A percentile compares a stretch with the other conserved stretches of the same genome.
These are phyloP conservation scores for Botrylloides violaceus DNA, from an alignment of 23 tunicate genomes.

Conservation along the genomic window DNA sequence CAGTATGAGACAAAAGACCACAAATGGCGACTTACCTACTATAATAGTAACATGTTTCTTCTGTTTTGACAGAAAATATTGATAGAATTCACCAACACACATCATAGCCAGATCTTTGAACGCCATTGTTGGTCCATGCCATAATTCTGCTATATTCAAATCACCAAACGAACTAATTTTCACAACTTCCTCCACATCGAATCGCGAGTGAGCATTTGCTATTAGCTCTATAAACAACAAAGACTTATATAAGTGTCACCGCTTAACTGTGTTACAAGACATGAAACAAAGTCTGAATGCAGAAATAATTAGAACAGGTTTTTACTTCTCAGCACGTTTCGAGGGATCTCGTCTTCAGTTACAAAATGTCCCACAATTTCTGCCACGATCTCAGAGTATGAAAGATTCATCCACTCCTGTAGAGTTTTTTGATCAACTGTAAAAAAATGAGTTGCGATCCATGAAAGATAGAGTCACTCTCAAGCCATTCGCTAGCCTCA, in stretches of 20 bases:
- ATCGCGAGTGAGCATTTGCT: slow-evolving; percentile 39
- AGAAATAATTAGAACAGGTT: not conserved
- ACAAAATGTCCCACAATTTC: slow-evolving; percentile 34
- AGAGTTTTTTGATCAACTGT: slow-evolving; percentile 33
- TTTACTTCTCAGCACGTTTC: slow-evolving; percentile 33
- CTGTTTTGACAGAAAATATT: slow-evolving; percentile 55
- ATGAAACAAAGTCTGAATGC: not conserved
- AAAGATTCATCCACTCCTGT: slow-evolving; percentile 45
- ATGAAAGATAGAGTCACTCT: not conserved
- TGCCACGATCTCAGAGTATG: slow-evolving; percentile 55
- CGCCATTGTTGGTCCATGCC: slow-evolving; percentile 80
- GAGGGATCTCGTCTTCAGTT: slow-evolving; percentile 37
- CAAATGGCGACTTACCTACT: slow-evolving; percentile 37
- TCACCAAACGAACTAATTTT: slow-evolving; percentile 22
- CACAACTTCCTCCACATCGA: slow-evolving; percentile 53
- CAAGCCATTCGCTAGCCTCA: not conserved
- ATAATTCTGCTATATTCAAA: slow-evolving; percentile 52
- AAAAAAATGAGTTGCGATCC: not conserved
- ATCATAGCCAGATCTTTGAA: slow-evolving; percentile 86
- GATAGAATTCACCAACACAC: slow-evolving; percentile 31
- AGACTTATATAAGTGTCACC: too few relatives aligned
- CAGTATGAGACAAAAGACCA: too few relatives aligned
- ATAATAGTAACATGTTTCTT: slow-evolving; percentile 35
- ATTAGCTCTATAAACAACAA: slow-evolving; percentile 20
- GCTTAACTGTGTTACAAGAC: not conserved